These are phyloP conservation scores for Pelmatolapia mariae DNA, from an alignment of 2,113 vertebrate species.

Conservation along the genomic window DNA sequence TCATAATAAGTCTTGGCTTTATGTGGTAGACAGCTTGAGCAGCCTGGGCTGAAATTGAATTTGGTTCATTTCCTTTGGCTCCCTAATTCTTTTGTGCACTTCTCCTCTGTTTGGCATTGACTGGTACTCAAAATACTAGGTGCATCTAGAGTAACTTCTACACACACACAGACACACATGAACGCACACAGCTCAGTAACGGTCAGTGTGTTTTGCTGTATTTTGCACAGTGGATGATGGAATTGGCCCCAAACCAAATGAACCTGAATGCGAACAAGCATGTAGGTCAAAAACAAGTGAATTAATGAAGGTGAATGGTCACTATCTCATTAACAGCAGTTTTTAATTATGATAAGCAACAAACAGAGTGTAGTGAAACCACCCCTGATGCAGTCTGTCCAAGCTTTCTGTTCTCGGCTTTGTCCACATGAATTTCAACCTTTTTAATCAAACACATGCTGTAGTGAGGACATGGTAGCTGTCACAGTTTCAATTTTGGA, in stretches of 20 bases:
- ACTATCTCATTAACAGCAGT: not conserved
- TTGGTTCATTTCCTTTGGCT: slow-evolving; percentile 66
- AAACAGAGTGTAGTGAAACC: not conserved
- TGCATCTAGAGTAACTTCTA: slow-evolving; percentile 10
- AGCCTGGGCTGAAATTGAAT: slow-evolving; percentile 60
- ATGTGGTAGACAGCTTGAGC: slow-evolving; percentile 43
- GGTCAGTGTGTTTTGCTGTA: not conserved
- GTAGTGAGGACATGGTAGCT: not conserved
- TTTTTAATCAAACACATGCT: not conserved
- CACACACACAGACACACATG: not conserved
- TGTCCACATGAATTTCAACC: not conserved
- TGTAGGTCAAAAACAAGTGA: not conserved
- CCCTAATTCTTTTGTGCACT: slow-evolving; percentile 65
- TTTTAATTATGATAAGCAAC: slow-evolving; percentile 7
- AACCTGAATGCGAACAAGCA: not conserved
- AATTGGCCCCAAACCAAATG: not conserved
- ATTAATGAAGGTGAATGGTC: not conserved
- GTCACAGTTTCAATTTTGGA: slow-evolving; percentile 13
- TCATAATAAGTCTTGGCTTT: slow-evolving; percentile 60
- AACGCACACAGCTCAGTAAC: not conserved
- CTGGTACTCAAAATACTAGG: slow-evolving; percentile 35
- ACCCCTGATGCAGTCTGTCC: not conserved
- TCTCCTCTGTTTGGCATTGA: slow-evolving; percentile 49
- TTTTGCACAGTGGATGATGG: not conserved
- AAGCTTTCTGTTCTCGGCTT: not conserved